These are phyloP conservation scores for Strix aluco DNA, from an alignment of 2,113 vertebrate species.

Conservation along the genomic window DNA sequence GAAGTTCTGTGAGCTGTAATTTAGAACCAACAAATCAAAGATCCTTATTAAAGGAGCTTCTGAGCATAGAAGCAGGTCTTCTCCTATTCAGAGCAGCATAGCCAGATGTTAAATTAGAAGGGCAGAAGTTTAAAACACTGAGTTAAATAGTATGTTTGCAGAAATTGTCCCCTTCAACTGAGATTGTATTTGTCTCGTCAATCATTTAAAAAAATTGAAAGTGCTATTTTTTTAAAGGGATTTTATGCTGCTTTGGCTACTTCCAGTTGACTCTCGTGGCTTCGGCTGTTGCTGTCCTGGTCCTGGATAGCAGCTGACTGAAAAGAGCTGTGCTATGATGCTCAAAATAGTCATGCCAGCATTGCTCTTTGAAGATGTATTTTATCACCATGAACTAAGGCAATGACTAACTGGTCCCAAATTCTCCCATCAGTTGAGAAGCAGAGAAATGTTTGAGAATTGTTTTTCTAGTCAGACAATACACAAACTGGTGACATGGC, in stretches of 20 bases:
- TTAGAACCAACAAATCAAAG: background rate
- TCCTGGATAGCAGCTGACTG: background rate
- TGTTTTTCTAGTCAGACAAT: background rate
- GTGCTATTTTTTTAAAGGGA: background rate
- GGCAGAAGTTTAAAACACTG: background rate
- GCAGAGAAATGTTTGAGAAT: background rate
- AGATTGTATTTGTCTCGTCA: background rate
- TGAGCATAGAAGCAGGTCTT: background rate
- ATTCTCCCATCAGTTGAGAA: background rate
- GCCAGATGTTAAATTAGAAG: background rate
- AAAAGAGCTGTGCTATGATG: background rate
- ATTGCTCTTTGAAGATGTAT: background rate
- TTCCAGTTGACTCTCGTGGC: background rate
- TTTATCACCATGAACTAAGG: background rate
- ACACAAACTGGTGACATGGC: background rate
- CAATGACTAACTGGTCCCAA: background rate
- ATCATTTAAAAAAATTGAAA: background rate
- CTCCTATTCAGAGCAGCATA: background rate
- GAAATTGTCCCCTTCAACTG: background rate
- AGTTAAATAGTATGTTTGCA: background rate
- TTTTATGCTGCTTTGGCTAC: background rate
- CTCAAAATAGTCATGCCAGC: background rate
- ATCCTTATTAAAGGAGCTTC: background rate
- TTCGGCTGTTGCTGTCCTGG: background rate
- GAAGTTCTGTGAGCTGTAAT: background rate